These are phyloP conservation scores for Ochotona curzoniae DNA, from an alignment of 2,113 vertebrate species.

Conservation along the genomic window DNA sequence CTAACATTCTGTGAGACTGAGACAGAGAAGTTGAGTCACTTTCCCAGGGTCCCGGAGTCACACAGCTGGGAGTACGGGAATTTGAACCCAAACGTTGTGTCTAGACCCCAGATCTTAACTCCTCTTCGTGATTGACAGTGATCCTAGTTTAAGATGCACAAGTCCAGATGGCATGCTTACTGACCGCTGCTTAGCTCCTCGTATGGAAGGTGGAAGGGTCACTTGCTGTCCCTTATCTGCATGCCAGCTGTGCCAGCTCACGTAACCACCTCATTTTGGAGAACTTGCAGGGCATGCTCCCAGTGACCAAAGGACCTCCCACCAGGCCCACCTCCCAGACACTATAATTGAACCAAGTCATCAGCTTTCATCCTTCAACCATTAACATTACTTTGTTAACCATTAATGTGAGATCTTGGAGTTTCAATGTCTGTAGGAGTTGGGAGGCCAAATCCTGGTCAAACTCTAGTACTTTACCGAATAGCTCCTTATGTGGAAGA, in stretches of 20 bases:
- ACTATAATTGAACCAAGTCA: too few relatives aligned
- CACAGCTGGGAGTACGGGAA: not conserved
- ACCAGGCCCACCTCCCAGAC: too few relatives aligned
- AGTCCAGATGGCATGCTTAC: not conserved
- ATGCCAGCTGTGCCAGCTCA: not conserved
- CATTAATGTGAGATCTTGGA: too few relatives aligned
- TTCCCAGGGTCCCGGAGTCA: not conserved
- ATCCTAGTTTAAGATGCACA: not conserved
- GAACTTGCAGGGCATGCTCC: too few relatives aligned
- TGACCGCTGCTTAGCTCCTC: rapidly evolving
- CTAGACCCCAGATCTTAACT: not conserved
- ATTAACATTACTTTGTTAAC: too few relatives aligned
- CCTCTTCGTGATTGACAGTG: not conserved
- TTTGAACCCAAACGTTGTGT: not conserved
- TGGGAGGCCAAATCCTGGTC: too few relatives aligned
- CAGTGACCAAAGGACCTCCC: too few relatives aligned
- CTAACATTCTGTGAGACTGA: not conserved
- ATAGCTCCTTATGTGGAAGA: not conserved
- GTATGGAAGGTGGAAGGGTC: not conserved
- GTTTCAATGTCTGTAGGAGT: too few relatives aligned
- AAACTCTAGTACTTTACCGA: too few relatives aligned
- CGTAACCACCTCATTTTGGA: too few relatives aligned
- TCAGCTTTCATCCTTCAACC: too few relatives aligned
- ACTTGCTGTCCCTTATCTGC: not conserved
- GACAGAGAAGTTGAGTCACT: not conserved